Conservation (phyloP, 2,797 vertebrate species). For the Trichosurus vulpecula region DNA sequence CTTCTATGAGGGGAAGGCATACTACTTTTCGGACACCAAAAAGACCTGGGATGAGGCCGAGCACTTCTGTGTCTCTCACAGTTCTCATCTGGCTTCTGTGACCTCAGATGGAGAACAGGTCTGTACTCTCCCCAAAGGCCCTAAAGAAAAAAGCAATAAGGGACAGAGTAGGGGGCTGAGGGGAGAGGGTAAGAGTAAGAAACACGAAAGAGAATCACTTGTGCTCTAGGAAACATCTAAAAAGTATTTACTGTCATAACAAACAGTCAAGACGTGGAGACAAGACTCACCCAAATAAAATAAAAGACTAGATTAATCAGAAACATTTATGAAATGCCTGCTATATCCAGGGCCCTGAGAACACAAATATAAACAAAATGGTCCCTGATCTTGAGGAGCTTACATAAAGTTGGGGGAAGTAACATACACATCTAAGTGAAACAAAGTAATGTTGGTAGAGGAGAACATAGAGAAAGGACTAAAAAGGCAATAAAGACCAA, state of each 20-base stretch:
- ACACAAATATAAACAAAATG: not conserved
- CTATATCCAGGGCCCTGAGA: too few relatives aligned
- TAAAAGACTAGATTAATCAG: not conserved
- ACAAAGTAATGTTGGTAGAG: too few relatives aligned
- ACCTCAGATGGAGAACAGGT: conserved; percentile 74
- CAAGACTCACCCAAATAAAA: not conserved
- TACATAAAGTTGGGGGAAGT: not conserved
- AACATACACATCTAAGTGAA: not conserved
- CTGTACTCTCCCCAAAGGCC: conserved; percentile 15
- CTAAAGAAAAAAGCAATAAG: not conserved
- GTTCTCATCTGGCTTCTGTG: conserved; percentile 71
- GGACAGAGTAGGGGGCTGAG: not conserved
- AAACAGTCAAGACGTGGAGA: not conserved
- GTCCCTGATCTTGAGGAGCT: not conserved
- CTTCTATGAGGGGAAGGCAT: conserved; percentile 6
- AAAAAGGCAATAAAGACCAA: not conserved
- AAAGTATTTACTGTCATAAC: not conserved
- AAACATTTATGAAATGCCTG: not conserved
- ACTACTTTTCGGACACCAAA: conserved; percentile 63
- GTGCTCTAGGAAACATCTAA: not conserved
- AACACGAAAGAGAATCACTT: not conserved
- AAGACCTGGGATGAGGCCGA: conserved; percentile 67
- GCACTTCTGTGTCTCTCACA: conserved; percentile 57
- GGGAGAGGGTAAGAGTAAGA: not conserved
- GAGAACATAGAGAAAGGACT: not conserved